A percentile compares a stretch with the other conserved stretches of the same genome.
phyloP scores from a whole-genome alignment of 2,797 vertebrate species.

The Arnoldichthys spilopterus region DNA sequence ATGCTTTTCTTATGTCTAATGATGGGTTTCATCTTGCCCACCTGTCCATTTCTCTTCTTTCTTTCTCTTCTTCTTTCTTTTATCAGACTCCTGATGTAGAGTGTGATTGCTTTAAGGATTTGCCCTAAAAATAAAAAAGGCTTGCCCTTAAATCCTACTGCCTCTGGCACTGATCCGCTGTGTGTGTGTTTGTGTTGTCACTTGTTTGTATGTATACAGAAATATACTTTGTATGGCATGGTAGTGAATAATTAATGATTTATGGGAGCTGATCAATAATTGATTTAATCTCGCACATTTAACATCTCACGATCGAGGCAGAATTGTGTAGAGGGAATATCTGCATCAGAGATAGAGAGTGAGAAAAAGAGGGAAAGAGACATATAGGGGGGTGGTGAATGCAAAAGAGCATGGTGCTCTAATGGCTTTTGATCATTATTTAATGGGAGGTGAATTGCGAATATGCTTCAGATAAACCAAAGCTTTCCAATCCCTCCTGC shows the following conservation, averaged over 20 bases:
- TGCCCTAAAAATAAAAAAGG: neutral
- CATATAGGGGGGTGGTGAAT: slow-evolving; percentile 14
- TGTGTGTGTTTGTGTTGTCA: neutral
- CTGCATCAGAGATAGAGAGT: neutral
- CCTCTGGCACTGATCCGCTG: neutral
- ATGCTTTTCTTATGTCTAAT: neutral
- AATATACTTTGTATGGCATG: slow-evolving; percentile 32
- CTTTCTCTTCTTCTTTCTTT: neutral
- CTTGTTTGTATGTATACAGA: slow-evolving; percentile 41
- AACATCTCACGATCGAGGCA: slow-evolving; percentile 55
- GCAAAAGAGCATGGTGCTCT: slow-evolving; percentile 34
- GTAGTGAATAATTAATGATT: slow-evolving; percentile 36
- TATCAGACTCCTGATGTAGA: neutral
- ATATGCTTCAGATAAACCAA: neutral
- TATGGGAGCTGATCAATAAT: slow-evolving; percentile 62
- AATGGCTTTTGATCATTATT: slow-evolving; percentile 65
- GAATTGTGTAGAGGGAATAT: slow-evolving; percentile 31
- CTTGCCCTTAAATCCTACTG: neutral
- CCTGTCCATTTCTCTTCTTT: too few relatives aligned
- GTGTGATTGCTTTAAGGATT: neutral
- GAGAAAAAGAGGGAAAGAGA: neutral
- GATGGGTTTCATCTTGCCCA: neutral
- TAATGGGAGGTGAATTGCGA: slow-evolving; percentile 54
- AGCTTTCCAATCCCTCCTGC: neutral
- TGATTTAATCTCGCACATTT: slow-evolving; percentile 57